Conservation (phyloP, 2,888 invertebrate species). For the Zygogramma bicolorata region DNA sequence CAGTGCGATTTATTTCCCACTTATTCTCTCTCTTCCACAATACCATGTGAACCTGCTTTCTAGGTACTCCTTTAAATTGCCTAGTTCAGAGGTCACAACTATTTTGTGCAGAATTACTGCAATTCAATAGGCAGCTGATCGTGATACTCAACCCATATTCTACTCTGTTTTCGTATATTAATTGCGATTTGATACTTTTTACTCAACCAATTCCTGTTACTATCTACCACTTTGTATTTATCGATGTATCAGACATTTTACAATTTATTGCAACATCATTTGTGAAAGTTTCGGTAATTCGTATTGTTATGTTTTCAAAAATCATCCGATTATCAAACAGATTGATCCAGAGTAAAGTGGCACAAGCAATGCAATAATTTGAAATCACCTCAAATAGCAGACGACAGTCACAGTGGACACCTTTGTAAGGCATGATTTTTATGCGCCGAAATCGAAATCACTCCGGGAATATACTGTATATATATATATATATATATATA, state of each 20-base stretch:
- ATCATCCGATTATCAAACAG: too few relatives aligned
- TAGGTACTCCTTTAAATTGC: slow-evolving; percentile 51
- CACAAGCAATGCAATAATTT: too few relatives aligned
- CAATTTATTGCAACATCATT: background rate
- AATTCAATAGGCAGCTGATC: slow-evolving; percentile 36
- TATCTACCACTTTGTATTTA: background rate
- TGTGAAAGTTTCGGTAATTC: background rate
- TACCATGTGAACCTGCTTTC: slow-evolving; percentile 50
- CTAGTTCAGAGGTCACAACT: slow-evolving; percentile 49
- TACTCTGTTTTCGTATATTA: background rate
- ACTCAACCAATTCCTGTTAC: background rate
- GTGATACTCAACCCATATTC: slow-evolving; percentile 11
- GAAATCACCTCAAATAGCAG: too few relatives aligned
- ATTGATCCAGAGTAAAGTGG: too few relatives aligned
- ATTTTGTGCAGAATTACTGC: slow-evolving; percentile 51
- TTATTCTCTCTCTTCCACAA: slow-evolving; percentile 48
- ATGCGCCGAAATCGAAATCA: too few relatives aligned
- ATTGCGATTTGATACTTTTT: slow-evolving; percentile 1
- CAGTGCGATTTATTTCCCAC: slow-evolving; percentile 45
- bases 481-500: too few relatives aligned
- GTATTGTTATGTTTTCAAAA: background rate
- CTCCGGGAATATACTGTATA: too few relatives aligned
- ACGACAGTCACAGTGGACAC: too few relatives aligned
- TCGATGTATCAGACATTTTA: background rate
- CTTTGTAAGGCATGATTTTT: too few relatives aligned